Base-by-base conservation (phyloP, 2,797 vertebrate genomes). In the Leuciscus waleckii region DNA sequence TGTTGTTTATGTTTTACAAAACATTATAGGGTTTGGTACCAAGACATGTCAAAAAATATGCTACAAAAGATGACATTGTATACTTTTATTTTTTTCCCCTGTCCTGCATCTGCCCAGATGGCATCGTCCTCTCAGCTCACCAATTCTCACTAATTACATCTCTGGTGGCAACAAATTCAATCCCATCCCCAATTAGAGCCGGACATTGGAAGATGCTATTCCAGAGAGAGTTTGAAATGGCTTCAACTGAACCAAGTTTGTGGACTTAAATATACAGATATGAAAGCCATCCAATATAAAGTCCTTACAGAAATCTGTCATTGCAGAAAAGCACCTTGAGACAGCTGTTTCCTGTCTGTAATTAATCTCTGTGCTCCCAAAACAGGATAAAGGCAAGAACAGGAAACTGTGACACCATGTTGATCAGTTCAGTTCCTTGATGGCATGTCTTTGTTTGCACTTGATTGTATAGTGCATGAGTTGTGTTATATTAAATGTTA, bases 261-360 rank as follows among this genome's bases (percentile, higher is more conserved):
- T 65, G 61, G 21, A 65, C 35, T 71, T 56, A 39, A 32, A 16
- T 29, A 54, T 70, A 76, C 32, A 69, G 63, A 71, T 29, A 51
- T 17, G 29, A 37, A 76, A 51, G 6, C n/a, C 11, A 37, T 67
- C 46, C 16, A 67, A 37, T 79, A 54, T 54, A 65, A 65, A 70
- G 43, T 78, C 61, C 54, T 78, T 41, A 35, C 54, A 65, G 32
- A 79, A 51, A 58, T 87, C 65, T 73, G 71, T 56, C 69, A 65
- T 43, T 84, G 82, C 65, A 78, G 37, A 77, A 80, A 73, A n/a
- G 51, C 39, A 77, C 77, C 39, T 76, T 77, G 23, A 54, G 32
- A 46, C 68, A 61, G 58, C 82, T 79, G 82, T 56, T 84, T 84
- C 82, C 68, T 86, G 41, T 29, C 21, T 56, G 39, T 78, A 86